Percentiles rank a stretch among this genome's conserved stretches.
Evolutionary conservation across 2,113 vertebrate species (phyloP).

Genomic region (Odontophorus gujanensis): DNA sequence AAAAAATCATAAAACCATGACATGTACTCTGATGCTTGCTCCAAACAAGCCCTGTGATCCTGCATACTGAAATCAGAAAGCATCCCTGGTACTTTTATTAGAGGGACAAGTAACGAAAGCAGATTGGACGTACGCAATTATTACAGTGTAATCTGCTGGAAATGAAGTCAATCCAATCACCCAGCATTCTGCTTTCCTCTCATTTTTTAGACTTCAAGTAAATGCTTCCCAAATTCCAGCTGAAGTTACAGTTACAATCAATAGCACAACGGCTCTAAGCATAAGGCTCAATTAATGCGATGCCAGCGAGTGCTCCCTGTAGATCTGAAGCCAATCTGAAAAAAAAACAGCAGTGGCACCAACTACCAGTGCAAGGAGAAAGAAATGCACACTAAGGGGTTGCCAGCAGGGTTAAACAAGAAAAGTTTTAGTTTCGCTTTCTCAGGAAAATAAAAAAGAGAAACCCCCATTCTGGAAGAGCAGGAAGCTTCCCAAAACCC

Average conservation of each 20-base stretch:
- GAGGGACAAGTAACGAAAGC: conserved; percentile 46
- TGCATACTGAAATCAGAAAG: conserved; percentile 47
- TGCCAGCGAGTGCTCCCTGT: conserved; percentile 44
- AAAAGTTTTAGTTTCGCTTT: neutral
- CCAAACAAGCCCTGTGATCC: neutral
- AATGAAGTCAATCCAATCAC: conserved; percentile 68
- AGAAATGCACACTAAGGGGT: neutral
- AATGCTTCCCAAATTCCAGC: conserved; percentile 68
- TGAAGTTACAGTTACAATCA: conserved; percentile 67
- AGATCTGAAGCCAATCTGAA: conserved; percentile 40
- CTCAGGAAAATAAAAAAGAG: neutral
- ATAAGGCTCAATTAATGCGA: conserved; percentile 59
- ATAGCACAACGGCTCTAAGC: conserved; percentile 45
- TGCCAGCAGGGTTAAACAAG: neutral
- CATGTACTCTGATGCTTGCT: neutral
- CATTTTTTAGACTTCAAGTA: conserved; percentile 67
- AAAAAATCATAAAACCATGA: too few species aligned
- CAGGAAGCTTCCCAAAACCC: accelerated
- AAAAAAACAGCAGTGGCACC: neutral
- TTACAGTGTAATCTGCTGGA: conserved; percentile 65
- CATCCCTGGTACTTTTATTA: conserved; percentile 26
- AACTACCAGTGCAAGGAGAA: neutral
- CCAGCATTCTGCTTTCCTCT: conserved; percentile 50
- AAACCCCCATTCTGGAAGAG: neutral
- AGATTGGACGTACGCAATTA: conserved; percentile 60